Evolutionary conservation across 2,888 invertebrate species (phyloP).

Genomic region (Unio delphinus): DNA sequence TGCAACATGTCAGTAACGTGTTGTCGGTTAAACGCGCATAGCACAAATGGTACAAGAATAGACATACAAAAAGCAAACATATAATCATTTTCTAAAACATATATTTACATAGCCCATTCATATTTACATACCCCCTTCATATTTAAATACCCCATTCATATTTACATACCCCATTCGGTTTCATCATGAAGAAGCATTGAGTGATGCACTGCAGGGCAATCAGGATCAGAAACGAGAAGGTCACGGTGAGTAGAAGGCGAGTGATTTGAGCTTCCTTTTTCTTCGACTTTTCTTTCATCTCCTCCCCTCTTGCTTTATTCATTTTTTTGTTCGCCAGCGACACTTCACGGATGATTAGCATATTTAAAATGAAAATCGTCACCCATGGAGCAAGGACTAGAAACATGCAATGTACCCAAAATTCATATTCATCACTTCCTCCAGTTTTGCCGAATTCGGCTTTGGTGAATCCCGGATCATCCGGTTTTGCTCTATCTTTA

Average conservation of each 20-base stretch:
- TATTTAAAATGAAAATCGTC: slow-evolving; percentile 47
- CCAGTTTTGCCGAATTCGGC: slow-evolving; percentile 41
- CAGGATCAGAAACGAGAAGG: slow-evolving; percentile 54
- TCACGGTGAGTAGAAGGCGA: slow-evolving; percentile 48
- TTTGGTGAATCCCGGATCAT: slow-evolving; percentile 24
- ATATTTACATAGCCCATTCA: slow-evolving; percentile 31
- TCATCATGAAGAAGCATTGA: slow-evolving; percentile 54
- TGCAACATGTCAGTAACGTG: no score
- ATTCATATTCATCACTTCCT: slow-evolving; percentile 50
- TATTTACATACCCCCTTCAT: slow-evolving; percentile 32
- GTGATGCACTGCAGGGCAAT: slow-evolving; percentile 52
- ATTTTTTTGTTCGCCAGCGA: slow-evolving; percentile 40
- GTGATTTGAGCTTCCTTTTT: slow-evolving; percentile 52
- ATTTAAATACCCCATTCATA: slow-evolving; percentile 32
- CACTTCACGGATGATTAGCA: slow-evolving; percentile 47
- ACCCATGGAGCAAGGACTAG: slow-evolving; percentile 53
- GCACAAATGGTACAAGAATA: no score
- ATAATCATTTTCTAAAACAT: no score
- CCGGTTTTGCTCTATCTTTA: slow-evolving; percentile 17
- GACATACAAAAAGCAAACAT: no score
- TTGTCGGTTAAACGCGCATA: no score
- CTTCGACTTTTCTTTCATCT: slow-evolving; percentile 34
- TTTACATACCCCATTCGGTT: slow-evolving; percentile 40
- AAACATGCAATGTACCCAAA: slow-evolving; percentile 60
- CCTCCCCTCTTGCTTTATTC: slow-evolving; percentile 35